Conservation (phyloP, 2,797 vertebrate genomes). For the Lemur catta region DNA sequence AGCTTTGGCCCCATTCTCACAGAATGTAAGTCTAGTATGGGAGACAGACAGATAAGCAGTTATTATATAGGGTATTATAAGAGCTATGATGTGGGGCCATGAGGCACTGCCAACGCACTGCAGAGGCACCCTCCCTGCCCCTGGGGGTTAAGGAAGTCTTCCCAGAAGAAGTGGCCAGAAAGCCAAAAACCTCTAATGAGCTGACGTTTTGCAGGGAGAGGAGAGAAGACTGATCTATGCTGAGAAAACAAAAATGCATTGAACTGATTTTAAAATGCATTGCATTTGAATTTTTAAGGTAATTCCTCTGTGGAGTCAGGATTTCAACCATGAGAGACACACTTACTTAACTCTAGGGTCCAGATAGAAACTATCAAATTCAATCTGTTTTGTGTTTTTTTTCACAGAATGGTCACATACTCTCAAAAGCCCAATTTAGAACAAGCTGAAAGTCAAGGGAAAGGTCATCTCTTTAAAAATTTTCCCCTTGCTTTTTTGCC, state of each 20-base stretch:
- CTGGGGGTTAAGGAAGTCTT: neutral
- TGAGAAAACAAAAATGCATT: neutral
- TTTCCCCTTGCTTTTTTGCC: slow-evolving; percentile 41
- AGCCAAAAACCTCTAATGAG: neutral
- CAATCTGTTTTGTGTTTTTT: neutral
- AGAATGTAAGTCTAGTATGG: neutral
- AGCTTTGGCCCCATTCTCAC: neutral
- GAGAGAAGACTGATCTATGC: neutral
- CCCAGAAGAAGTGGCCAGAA: neutral
- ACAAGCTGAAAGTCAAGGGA: slow-evolving; percentile 49
- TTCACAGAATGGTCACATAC: neutral
- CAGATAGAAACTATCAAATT: neutral
- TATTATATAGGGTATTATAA: neutral
- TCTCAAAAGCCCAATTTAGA: slow-evolving; percentile 52
- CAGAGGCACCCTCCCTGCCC: neutral
- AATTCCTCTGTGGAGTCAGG: neutral
- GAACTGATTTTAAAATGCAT: neutral
- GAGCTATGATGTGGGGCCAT: neutral
- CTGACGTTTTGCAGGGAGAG: neutral
- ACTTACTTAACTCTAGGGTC: neutral
- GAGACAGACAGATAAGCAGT: neutral
- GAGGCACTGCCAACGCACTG: neutral
- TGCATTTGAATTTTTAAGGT: neutral
- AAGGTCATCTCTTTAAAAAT: slow-evolving; percentile 44
- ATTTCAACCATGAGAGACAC: neutral